Conservation (phyloP, 2,888 invertebrate species). For the Lymantria dispar region DNA sequence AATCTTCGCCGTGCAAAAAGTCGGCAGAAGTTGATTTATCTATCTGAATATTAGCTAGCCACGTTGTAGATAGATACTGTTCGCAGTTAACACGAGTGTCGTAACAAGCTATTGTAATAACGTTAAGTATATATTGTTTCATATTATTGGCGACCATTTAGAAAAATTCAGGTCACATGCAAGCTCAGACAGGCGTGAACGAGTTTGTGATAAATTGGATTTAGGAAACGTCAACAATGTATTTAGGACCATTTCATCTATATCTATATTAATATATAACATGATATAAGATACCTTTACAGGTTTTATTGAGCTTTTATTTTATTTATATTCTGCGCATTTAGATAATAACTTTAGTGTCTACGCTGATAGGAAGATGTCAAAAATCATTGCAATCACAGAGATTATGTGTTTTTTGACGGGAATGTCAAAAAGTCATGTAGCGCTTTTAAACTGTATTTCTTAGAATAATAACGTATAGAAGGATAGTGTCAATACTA, state of each 20-base stretch:
- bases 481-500: too few relatives aligned
- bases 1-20: conserved; percentile 67
- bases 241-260: conserved; percentile 6
- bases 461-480: too few relatives aligned
- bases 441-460: too few relatives aligned
- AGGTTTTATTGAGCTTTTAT: too few relatives aligned
- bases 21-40: conserved; percentile 67
- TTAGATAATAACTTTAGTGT: too few relatives aligned
- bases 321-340: too few relatives aligned
- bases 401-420: too few relatives aligned
- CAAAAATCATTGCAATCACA: too few relatives aligned
- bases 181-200: conserved; percentile 14
- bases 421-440: too few relatives aligned
- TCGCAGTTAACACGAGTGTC: conserved; percentile 18
- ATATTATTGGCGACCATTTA: conserved; percentile 20
- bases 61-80: conserved; percentile 38
- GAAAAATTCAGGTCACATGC: conserved; percentile 24
- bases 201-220: conserved; percentile 24
- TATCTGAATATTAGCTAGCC: conserved; percentile 70
- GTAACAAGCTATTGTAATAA: not conserved
- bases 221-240: conserved; percentile 20
- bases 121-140: not conserved
- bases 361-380: too few relatives aligned
- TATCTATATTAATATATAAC: too few relatives aligned
- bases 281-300: too few relatives aligned